Evolutionary conservation across 2,797 vertebrate species (phyloP).

Genomic region (Myoxocephalus aenaeus): DNA sequence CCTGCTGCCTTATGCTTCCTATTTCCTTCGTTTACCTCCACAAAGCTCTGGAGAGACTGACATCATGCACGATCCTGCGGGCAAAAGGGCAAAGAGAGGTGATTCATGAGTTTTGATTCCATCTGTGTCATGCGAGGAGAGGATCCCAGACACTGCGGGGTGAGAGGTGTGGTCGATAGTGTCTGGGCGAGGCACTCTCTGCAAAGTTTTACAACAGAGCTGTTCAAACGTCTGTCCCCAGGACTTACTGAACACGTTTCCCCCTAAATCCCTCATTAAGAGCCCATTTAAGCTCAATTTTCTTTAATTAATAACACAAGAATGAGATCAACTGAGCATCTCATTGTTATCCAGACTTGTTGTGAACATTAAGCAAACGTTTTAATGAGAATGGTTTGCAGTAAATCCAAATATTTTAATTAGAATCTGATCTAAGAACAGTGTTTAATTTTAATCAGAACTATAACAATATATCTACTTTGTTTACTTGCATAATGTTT

Average conservation of each 20-base stretch:
- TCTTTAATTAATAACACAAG: constrained; percentile 36
- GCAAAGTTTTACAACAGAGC: constrained; percentile 36
- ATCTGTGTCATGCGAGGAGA: constrained; percentile 40
- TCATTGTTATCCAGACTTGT: constrained; percentile 31
- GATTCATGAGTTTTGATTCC: constrained; percentile 49
- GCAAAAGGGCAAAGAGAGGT: constrained; percentile 66
- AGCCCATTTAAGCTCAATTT: constrained; percentile 22
- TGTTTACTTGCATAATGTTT: constrained; percentile 22
- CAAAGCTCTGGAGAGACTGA: constrained; percentile 78
- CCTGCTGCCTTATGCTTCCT: constrained; percentile 77
- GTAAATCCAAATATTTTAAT: constrained; percentile 29
- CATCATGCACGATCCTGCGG: constrained; percentile 67
- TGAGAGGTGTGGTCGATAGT: constrained; percentile 48
- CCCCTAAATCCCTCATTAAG: constrained; percentile 36
- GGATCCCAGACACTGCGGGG: constrained; percentile 55
- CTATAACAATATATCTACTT: constrained; percentile 10
- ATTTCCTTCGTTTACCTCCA: constrained; percentile 81
- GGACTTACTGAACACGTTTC: constrained; percentile 25
- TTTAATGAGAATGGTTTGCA: constrained; percentile 47
- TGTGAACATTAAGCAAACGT: constrained; percentile 42
- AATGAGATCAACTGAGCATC: constrained; percentile 30
- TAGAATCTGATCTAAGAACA: constrained; percentile 15
- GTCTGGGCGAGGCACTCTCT: constrained; percentile 50
- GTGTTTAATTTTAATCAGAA: constrained; percentile 20
- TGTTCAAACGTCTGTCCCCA: constrained; percentile 36